phyloP scores from a whole-genome alignment of 2,888 invertebrate species.

The Xylota segnis region DNA sequence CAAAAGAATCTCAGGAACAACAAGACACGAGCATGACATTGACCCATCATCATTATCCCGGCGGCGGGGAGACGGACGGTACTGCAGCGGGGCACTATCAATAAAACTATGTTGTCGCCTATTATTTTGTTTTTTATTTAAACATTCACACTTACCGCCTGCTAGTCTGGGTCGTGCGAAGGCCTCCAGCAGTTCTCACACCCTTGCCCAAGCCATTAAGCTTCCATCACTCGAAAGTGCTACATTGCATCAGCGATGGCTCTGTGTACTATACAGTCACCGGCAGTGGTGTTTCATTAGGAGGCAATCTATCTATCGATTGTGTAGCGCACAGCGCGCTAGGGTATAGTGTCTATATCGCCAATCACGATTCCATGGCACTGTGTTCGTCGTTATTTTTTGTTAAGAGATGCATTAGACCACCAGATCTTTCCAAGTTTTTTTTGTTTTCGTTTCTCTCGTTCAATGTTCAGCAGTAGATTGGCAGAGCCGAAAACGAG shows the following conservation, averaged over 20 bases:
- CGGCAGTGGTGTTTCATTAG: constrained; percentile 70
- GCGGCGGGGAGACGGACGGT: not conserved
- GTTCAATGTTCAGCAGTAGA: constrained; percentile 37
- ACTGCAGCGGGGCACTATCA: constrained; percentile 14
- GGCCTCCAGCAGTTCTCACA: constrained; percentile 76
- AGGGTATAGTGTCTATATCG: constrained; percentile 69
- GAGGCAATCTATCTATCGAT: constrained; percentile 73
- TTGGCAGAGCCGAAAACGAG: constrained; percentile 36
- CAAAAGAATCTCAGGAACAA: constrained; percentile 24
- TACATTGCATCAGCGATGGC: constrained; percentile 64
- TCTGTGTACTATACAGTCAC: constrained; percentile 16
- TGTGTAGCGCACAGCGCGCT: constrained; percentile 58
- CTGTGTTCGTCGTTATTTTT: constrained; percentile 34
- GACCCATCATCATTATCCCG: constrained; percentile 59
- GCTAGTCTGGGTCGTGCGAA: constrained; percentile 62
- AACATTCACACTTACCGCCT: constrained; percentile 65
- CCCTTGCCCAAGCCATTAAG: constrained; percentile 75
- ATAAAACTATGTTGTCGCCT: constrained; percentile 66
- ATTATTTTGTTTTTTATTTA: constrained; percentile 60
- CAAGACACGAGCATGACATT: constrained; percentile 74
- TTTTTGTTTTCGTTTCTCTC: constrained; percentile 21
- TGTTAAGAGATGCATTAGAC: constrained; percentile 67
- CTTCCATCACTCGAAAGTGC: constrained; percentile 76
- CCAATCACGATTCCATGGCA: constrained; percentile 74
- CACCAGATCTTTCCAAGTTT: constrained; percentile 53